A percentile compares a stretch with the other conserved stretches of the same genome.
Conservation (phyloP, 1,140 invertebrate genomes). For the Hylyphantes graminicola region DNA sequence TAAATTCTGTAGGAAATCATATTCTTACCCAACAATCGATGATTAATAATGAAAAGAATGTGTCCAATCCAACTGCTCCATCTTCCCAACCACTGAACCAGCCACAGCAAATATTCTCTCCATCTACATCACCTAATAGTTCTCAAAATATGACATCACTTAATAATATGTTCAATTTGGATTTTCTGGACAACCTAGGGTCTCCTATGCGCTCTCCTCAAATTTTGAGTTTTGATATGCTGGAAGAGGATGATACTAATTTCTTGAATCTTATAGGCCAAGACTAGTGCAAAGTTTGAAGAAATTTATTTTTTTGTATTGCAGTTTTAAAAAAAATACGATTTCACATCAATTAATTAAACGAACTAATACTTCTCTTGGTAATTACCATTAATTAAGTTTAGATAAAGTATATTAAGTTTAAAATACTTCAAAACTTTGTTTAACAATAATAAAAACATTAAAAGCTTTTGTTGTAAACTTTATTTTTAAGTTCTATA, state of each 20-base stretch:
- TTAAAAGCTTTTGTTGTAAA: too few relatives aligned
- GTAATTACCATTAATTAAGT: too few relatives aligned
- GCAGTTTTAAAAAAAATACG: too few relatives aligned
- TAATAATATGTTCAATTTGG: conserved; percentile 27
- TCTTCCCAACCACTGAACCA: not conserved
- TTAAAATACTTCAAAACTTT: too few relatives aligned
- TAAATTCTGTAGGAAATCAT: conserved; percentile 20
- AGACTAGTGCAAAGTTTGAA: too few relatives aligned
- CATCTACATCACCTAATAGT: not conserved
- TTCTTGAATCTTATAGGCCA: too few relatives aligned
- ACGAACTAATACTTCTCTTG: too few relatives aligned
- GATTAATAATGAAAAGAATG: not conserved
- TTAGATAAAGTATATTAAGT: too few relatives aligned
- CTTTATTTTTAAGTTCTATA: too few relatives aligned
- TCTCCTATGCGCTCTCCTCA: conserved; percentile 33
- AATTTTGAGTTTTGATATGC: conserved; percentile 47
- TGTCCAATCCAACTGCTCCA: conserved; percentile 11
- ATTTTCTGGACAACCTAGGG: conserved; percentile 51
- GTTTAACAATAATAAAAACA: too few relatives aligned
- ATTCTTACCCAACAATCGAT: conserved; percentile 3
- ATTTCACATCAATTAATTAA: too few relatives aligned
- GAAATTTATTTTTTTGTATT: too few relatives aligned
- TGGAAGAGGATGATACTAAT: not conserved
- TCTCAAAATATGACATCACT: conserved; percentile 34
- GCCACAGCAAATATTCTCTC: conserved; percentile 19